phyloP scores from a whole-genome alignment of 2,113 vertebrate species.

The Genyomyrus donnyi region DNA sequence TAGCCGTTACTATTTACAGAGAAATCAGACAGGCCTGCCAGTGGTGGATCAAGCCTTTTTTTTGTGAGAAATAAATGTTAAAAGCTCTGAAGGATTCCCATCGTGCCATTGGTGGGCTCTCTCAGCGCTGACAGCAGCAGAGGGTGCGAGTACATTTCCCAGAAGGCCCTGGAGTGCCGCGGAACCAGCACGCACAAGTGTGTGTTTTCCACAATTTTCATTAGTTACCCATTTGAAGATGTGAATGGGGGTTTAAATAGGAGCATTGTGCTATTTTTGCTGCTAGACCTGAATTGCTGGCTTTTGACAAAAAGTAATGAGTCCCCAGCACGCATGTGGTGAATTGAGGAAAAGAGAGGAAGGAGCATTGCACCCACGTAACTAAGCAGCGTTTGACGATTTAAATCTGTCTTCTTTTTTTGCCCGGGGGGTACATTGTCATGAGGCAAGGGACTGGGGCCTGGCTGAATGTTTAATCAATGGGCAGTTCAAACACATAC shows the following conservation, averaged over 20 bases:
- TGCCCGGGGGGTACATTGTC: neutral
- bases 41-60: neutral
- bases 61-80: neutral
- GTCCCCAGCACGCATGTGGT: neutral
- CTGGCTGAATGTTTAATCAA: neutral
- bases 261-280: neutral
- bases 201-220: neutral
- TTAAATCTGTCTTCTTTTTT: neutral
- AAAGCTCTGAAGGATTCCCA: neutral
- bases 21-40: neutral
- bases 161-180: neutral
- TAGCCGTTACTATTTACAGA: neutral
- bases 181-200: neutral
- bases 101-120: neutral
- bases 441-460: neutral
- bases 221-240: neutral
- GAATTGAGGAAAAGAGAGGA: neutral
- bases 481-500: neutral
- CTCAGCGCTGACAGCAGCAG: neutral
- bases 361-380: too few relatives aligned
- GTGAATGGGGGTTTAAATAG: neutral
- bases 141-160: neutral
- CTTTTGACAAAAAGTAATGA: neutral
- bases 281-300: neutral
- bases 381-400: neutral